These are phyloP conservation scores for Coelopa frigida DNA, from an alignment of 1,140 invertebrate species.

Conservation along the genomic window DNA sequence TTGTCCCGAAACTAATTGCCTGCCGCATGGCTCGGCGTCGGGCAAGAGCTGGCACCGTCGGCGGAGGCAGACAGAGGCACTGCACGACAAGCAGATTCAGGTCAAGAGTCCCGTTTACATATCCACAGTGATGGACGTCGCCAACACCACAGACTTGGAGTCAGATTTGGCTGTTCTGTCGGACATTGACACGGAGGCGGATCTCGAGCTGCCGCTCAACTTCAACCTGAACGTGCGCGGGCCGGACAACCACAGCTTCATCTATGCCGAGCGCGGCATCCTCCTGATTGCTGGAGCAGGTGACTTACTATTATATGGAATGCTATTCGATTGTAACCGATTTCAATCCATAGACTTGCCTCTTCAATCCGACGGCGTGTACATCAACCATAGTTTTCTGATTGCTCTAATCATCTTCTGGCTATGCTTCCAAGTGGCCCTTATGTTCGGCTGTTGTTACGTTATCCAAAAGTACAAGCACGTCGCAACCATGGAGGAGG, in stretches of 20 bases:
- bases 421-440: slow-evolving; percentile 35
- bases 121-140: slow-evolving; percentile 32
- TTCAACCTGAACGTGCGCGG: slow-evolving; percentile 46
- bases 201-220: slow-evolving; percentile 44
- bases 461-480: slow-evolving; percentile 36
- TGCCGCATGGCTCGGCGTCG: neutral
- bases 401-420: slow-evolving; percentile 40
- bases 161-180: too few species aligned
- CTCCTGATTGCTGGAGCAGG: slow-evolving; percentile 48
- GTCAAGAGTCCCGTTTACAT: slow-evolving; percentile 36
- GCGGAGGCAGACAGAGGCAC: slow-evolving; percentile 14
- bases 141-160: neutral
- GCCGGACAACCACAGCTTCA: slow-evolving; percentile 41
- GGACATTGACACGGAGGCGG: too few species aligned
- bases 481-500: slow-evolving; percentile 35
- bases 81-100: slow-evolving; percentile 18
- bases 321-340: neutral
- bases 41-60: slow-evolving; percentile 15
- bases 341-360: too few species aligned
- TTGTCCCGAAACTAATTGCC: slow-evolving; percentile 40
- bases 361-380: slow-evolving; percentile 33
- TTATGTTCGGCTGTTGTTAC: slow-evolving; percentile 39
- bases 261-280: slow-evolving; percentile 46
- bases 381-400: slow-evolving; percentile 38
- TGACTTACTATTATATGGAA: slow-evolving; percentile 12